These are phyloP conservation scores for Drosophila leonis DNA, from an alignment of 2,888 invertebrate genomes.

Conservation along the genomic window DNA sequence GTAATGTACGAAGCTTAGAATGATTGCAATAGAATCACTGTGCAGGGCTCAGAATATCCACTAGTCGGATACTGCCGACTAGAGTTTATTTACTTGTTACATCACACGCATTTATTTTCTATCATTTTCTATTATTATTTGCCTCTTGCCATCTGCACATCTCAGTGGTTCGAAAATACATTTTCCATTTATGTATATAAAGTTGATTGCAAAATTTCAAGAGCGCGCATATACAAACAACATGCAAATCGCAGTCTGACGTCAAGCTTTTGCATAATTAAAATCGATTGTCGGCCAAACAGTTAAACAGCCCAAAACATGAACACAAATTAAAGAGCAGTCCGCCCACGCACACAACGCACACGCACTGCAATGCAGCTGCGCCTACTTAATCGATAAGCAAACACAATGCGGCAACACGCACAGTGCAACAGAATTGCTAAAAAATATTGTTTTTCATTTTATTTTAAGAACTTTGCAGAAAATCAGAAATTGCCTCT, in stretches of 20 bases:
- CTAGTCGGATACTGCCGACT: neutral
- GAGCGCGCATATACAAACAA: slow-evolving; percentile 2
- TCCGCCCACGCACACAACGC: neutral
- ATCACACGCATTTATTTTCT: neutral
- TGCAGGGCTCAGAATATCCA: neutral
- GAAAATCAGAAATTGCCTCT: neutral
- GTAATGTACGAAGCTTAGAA: neutral
- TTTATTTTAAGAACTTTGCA: neutral
- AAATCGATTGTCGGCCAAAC: slow-evolving; percentile 32
- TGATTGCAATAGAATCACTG: neutral
- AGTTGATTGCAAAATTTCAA: neutral
- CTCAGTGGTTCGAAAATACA: neutral
- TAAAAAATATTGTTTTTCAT: no score
- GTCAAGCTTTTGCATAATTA: slow-evolving; percentile 46
- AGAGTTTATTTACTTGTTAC: neutral
- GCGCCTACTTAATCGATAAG: slow-evolving; percentile 41
- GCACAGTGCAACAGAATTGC: neutral
- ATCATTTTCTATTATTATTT: neutral
- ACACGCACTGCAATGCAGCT: neutral
- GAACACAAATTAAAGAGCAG: slow-evolving; percentile 3
- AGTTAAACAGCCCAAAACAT: slow-evolving; percentile 27
- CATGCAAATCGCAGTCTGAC: slow-evolving; percentile 22
- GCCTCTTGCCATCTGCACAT: neutral
- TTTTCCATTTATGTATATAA: neutral
- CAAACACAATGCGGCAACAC: slow-evolving; percentile 23